A percentile compares a stretch with the other conserved stretches of the same genome.
phyloP scores from a whole-genome alignment of 1,140 invertebrate species.

The Apis cerana region DNA sequence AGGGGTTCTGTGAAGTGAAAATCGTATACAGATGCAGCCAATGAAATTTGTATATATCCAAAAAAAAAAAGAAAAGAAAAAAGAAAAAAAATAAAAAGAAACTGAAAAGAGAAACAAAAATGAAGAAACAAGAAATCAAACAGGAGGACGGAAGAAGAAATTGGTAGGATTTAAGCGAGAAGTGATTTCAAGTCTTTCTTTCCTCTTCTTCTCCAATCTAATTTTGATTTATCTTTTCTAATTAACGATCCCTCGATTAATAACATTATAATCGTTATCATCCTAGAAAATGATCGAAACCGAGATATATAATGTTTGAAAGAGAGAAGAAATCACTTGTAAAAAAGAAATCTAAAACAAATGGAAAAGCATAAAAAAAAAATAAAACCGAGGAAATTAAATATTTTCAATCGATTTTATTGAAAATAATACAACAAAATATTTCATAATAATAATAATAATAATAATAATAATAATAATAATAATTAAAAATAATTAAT shows the following conservation, averaged over 20 bases:
- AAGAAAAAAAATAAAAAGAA: not conserved
- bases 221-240: not conserved
- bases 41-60: slow-evolving; percentile 10
- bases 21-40: slow-evolving; percentile 67
- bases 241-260: too few species aligned
- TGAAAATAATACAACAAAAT: slow-evolving; percentile 83
- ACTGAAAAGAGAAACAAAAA: not conserved
- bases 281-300: not conserved
- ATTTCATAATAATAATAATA: slow-evolving; percentile 76
- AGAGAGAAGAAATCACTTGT: slow-evolving; percentile 46
- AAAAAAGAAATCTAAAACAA: slow-evolving; percentile 16
- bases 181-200: slow-evolving; percentile 40
- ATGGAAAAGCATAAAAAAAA: slow-evolving; percentile 52
- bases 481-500: slow-evolving; percentile 79
- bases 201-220: not conserved
- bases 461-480: slow-evolving; percentile 78
- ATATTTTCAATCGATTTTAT: slow-evolving; percentile 81
- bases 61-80: not conserved
- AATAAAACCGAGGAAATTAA: slow-evolving; percentile 62
- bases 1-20: slow-evolving; percentile 48
- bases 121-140: not conserved
- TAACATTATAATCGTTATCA: too few species aligned
- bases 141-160: slow-evolving; percentile 7
- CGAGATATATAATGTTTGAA: not conserved
- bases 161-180: slow-evolving; percentile 11